Conservation (phyloP, 2,113 vertebrate species). For the Lamprologus ornatipinnis region DNA sequence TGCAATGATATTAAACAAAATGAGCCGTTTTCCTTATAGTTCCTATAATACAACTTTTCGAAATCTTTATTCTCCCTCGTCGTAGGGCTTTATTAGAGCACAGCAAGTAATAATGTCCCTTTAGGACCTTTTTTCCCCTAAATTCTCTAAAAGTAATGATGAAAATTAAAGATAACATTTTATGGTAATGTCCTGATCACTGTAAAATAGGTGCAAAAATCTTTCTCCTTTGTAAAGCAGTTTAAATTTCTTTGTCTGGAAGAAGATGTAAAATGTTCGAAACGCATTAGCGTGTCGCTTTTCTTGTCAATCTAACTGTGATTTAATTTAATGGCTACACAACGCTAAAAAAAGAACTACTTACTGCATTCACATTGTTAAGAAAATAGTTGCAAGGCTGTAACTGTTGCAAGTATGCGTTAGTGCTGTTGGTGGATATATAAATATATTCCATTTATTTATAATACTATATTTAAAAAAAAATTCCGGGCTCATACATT, state of each 20-base stretch:
- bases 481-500: neutral
- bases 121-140: accelerated
- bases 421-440: neutral
- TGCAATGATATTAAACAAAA: neutral
- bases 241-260: neutral
- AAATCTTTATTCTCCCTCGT: neutral
- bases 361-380: neutral
- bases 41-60: neutral
- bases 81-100: neutral
- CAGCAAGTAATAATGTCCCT: neutral
- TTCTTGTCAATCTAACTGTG: neutral
- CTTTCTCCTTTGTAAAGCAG: neutral
- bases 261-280: neutral
- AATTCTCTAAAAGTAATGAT: neutral
- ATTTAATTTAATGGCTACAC: neutral
- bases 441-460: neutral
- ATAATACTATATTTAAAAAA: neutral
- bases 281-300: neutral
- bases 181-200: neutral
- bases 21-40: neutral
- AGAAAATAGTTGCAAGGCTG: neutral
- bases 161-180: neutral
- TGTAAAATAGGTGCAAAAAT: neutral
- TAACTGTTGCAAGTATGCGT: neutral
- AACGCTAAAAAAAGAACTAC: neutral